Evolutionary conservation across 1,140 invertebrate species (phyloP), one percentile per base, ranked within the genome.

Genomic region (Riptortus pedestris): DNA sequence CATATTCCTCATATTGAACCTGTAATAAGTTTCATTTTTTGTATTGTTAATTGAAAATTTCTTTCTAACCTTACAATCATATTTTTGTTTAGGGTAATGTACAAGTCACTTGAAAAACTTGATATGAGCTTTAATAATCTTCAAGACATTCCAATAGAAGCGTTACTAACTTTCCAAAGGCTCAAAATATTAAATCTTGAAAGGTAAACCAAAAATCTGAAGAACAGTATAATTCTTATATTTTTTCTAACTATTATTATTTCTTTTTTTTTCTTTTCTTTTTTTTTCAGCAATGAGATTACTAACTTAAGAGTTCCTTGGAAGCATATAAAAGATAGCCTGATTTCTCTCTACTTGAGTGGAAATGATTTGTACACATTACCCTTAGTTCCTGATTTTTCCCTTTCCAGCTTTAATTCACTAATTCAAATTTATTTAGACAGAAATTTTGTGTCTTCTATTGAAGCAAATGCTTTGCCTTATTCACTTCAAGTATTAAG

Each of bases 331-430:
- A 83, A 82, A 72, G 82, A 86, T 52, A 86, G 85, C 1, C 70
- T 91, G 48, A 82, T 83, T 0, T 88, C 86, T 55, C 77, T 89
- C n/a, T 89, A 90, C 69, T 76, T 93, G 20, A 84, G 87, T 1
- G 86, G 87, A 68, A 93, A 93, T 70, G 86, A 88, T 67, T 81
- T 93, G 28, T 79, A 78, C 1, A 79, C 85, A 67, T 76, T 91
- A 66, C 65, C 63, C 27, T 24, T 29, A 47, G 60, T 61, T 60
- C n/a, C 31, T 1, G 62, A 60, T 58, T 66, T 47, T 38, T 63
- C 67, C 33, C 77, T 88, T 16, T 74, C 78, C 1, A 77, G 78
- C 47, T 81, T 88, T 66, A 78, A 79, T 55, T 78, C 79, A 14
- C 73, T 89, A 16, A 74, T 83, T 14, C 86, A 84, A 80, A 71